phyloP scores from a whole-genome alignment of 2,888 invertebrate species.

The Eulithis prunata region DNA sequence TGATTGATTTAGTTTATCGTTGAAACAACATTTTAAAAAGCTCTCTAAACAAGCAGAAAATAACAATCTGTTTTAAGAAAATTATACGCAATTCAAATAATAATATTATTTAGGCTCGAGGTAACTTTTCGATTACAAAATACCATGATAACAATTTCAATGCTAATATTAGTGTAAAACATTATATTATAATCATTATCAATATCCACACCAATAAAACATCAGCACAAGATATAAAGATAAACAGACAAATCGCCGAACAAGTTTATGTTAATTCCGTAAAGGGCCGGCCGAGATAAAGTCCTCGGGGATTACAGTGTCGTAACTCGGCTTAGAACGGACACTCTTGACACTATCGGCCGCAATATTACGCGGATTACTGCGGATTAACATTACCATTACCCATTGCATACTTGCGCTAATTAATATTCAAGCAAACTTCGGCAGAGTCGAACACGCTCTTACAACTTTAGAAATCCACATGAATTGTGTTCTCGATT shows the following conservation, averaged over 20 bases:
- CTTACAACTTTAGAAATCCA: conserved; percentile 40
- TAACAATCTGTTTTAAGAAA: not conserved
- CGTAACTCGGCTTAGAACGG: conserved; percentile 69
- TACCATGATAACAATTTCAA: not conserved
- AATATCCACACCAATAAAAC: conserved; percentile 43
- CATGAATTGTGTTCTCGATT: conserved; percentile 43
- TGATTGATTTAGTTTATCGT: conserved; percentile 37
- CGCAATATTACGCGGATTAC: conserved; percentile 71
- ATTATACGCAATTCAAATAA: not conserved
- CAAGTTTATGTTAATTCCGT: conserved; percentile 75
- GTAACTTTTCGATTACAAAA: not conserved
- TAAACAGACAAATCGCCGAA: conserved; percentile 72
- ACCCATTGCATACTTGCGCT: conserved; percentile 59
- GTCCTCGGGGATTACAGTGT: conserved; percentile 69
- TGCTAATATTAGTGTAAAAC: not conserved
- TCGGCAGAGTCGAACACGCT: conserved; percentile 45
- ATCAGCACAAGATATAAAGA: conserved; percentile 58
- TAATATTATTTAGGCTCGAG: not conserved
- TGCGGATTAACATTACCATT: conserved; percentile 60
- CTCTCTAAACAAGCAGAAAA: conserved; percentile 12
- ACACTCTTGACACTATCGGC: conserved; percentile 72
- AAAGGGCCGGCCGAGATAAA: conserved; percentile 75
- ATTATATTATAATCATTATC: not conserved
- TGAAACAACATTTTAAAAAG: conserved; percentile 29
- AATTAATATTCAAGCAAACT: conserved; percentile 62